Base-by-base conservation (phyloP, 1,140 invertebrate species). In the Drosophila asahinai region DNA sequence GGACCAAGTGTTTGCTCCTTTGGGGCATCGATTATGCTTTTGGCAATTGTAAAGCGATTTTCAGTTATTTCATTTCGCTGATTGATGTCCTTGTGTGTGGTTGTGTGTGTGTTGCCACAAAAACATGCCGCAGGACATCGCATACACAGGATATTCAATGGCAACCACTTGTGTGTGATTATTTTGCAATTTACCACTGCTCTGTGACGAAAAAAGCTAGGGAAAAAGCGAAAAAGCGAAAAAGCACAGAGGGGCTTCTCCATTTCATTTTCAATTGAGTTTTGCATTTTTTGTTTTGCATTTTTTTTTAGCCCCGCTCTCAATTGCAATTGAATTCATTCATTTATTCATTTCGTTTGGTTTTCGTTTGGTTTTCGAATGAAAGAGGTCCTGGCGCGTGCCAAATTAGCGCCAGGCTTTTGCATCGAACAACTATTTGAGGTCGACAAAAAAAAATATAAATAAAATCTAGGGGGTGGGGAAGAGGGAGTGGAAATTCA, bases 31-130 rank as follows among this genome's bases (percentile, higher is more conserved):
- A 92, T 86, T 86, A 91, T 83, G 77, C 77, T 75, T 38, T 57
- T 71, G 81, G 78, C 86, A 89, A 89, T 89, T 92, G 90, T 92
- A 91, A 92, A 91, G 80, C 84, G 86, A 92, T 92, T 92, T 90
- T 90, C 86, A 91, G 86, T 91, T 91, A 86, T 90, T 83, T 82
- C 84, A 63, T 80, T 79, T 65, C 58, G 43, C 63, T 14, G 36
- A 38, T 12, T 38, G 36, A 38, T 38, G 36, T 12, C 12, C 4
- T 0, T 12, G 40, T 42, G 40, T 42, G 40, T n/a, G 15, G 0
- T 67, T 70, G 15, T 5, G 70, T 70, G 40, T n/a, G 15, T 5
- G 70, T 70, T 71, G 77, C 83, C 83, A 58, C 87, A 91, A 65
- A 78, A 81, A 91, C 80, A 83, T 78, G 83, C 87, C 87, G 55